Conservation (phyloP, 2,888 invertebrate species). For the Liopterus haemorrhoidalis region DNA sequence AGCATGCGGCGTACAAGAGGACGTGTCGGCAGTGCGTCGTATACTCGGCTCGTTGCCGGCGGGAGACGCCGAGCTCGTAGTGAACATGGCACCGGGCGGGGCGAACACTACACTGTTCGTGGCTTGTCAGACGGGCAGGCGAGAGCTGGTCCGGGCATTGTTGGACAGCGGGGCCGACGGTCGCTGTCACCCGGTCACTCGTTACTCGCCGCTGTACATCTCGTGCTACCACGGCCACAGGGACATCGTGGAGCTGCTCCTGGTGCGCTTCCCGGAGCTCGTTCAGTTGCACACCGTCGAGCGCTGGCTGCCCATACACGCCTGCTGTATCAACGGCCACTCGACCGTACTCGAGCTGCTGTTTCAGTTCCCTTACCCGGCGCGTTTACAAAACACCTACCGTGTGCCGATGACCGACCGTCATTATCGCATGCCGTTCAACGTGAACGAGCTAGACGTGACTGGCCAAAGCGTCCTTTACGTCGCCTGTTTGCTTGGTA, state of each 20-base stretch:
- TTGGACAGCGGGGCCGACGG: conserved; percentile 82
- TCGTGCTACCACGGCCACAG: conserved; percentile 80
- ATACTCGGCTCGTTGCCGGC: conserved; percentile 62
- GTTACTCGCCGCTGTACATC: conserved; percentile 87
- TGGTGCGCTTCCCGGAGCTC: conserved; percentile 78
- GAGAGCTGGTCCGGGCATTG: conserved; percentile 69
- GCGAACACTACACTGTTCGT: conserved; percentile 81
- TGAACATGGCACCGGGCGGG: conserved; percentile 83
- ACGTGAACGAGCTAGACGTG: conserved; percentile 85
- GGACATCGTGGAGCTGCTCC: conserved; percentile 67
- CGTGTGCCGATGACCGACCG: no score
- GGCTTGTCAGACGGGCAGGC: conserved; percentile 79
- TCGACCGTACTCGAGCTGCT: conserved; percentile 69
- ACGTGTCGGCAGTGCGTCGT: conserved; percentile 59
- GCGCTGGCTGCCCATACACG: conserved; percentile 87
- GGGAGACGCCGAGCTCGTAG: conserved; percentile 62
- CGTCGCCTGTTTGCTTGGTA: conserved; percentile 79
- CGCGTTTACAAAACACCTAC: conserved; percentile 56
- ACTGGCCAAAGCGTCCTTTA: conserved; percentile 88
- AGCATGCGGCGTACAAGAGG: conserved; percentile 64
- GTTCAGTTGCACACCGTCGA: conserved; percentile 83
- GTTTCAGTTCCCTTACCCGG: conserved; percentile 76
- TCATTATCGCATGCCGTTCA: conserved; percentile 85
- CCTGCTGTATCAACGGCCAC: conserved; percentile 86
- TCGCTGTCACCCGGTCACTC: conserved; percentile 81